Evolutionary conservation across 2,113 vertebrate genomes (phyloP).

Genomic region (Fulmarus glacialis): DNA sequence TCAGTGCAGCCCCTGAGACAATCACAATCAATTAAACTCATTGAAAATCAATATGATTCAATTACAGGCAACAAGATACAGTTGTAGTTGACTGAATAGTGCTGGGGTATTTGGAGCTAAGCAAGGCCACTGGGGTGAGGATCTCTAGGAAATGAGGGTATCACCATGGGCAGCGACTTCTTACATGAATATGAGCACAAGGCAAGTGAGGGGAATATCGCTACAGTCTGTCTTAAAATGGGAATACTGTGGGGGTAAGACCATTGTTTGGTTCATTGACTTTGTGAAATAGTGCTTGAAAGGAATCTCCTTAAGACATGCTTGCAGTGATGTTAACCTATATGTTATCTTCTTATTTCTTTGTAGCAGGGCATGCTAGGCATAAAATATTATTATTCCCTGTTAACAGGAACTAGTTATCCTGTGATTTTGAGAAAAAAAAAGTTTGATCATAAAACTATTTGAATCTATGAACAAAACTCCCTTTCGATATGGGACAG

Average conservation of each 20-base stretch:
- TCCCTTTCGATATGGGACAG: background rate
- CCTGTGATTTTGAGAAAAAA: background rate
- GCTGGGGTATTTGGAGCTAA: background rate
- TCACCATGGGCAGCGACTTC: background rate
- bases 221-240: background rate
- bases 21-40: conserved; percentile 48
- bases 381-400: background rate
- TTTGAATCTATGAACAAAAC: background rate
- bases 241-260: background rate
- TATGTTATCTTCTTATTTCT: background rate
- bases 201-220: background rate
- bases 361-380: background rate
- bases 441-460: background rate
- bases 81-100: background rate
- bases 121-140: background rate
- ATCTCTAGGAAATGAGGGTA: background rate
- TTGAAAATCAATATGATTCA: conserved; percentile 59
- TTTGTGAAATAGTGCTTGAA: background rate
- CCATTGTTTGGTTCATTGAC: background rate
- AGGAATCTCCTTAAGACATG: background rate
- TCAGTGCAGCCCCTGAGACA: background rate
- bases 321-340: background rate
- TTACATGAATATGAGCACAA: background rate
- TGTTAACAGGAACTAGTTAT: background rate
- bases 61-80: background rate